phyloP scores from a whole-genome alignment of 2,888 invertebrate species.

The Nysson spinosus region DNA sequence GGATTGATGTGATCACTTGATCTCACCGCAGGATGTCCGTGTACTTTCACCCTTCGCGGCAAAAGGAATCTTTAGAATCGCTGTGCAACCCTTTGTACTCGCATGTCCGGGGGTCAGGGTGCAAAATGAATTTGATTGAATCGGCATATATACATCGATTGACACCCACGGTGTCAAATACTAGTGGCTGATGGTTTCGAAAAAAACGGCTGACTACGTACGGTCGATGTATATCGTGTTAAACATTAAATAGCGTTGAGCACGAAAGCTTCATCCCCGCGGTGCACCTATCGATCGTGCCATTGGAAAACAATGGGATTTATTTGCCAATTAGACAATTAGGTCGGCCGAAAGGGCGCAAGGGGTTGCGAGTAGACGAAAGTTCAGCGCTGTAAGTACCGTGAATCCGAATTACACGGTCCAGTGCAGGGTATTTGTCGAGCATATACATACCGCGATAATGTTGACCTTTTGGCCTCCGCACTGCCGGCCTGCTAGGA shows the following conservation, averaged over 20 bases:
- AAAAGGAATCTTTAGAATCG: background rate
- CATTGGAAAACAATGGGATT: slow-evolving; percentile 71
- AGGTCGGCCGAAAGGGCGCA: slow-evolving; percentile 53
- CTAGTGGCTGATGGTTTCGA: slow-evolving; percentile 1
- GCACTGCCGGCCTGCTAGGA: slow-evolving; percentile 59
- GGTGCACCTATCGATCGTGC: slow-evolving; percentile 51
- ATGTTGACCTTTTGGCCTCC: slow-evolving; percentile 76
- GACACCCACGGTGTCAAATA: slow-evolving; percentile 48
- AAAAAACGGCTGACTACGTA: slow-evolving; percentile 17
- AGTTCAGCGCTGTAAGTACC: slow-evolving; percentile 53
- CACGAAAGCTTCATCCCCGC: slow-evolving; percentile 30
- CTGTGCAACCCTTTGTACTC: slow-evolving; percentile 4
- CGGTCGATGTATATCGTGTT: background rate
- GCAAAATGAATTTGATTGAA: slow-evolving; percentile 7
- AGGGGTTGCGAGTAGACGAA: slow-evolving; percentile 32
- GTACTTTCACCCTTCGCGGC: background rate
- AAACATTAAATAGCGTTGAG: slow-evolving; percentile 7
- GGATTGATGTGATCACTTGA: too few species aligned
- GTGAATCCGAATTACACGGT: slow-evolving; percentile 69
- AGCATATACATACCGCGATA: slow-evolving; percentile 65
- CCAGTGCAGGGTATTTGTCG: slow-evolving; percentile 73
- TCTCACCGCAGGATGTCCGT: background rate
- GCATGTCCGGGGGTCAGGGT: background rate
- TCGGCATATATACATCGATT: slow-evolving; percentile 6
- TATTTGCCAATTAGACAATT: slow-evolving; percentile 75